Evolutionary conservation across 2,113 vertebrate genomes (phyloP).

Genomic region (Cariama cristata): DNA sequence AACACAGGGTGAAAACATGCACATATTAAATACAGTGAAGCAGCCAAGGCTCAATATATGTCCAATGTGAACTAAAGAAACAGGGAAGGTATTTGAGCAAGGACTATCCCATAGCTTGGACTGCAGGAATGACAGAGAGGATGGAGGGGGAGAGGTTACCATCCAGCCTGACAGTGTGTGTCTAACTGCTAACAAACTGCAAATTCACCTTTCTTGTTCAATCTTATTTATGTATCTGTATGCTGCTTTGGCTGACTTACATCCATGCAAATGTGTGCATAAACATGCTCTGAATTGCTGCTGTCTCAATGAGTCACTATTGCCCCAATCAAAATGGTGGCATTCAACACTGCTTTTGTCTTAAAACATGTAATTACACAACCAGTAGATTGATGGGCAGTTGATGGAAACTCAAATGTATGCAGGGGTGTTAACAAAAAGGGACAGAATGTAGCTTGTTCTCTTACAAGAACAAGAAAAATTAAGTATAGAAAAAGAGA

Average conservation of each 20-base stretch:
- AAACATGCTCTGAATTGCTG: not conserved
- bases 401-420: not conserved
- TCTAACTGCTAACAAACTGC: not conserved
- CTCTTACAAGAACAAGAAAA: not conserved
- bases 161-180: not conserved
- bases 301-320: constrained; percentile 40
- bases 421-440: constrained; percentile 17
- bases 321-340: constrained; percentile 11
- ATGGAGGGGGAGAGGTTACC: accelerated
- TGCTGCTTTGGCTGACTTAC: constrained; percentile 3
- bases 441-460: not conserved
- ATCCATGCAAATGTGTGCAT: not conserved
- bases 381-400: not conserved
- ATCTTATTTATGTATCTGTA: not conserved
- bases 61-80: not conserved
- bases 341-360: constrained; percentile 19
- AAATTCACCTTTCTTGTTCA: not conserved
- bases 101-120: not conserved
- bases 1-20: not conserved
- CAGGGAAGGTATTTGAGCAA: not conserved
- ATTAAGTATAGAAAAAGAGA: not conserved
- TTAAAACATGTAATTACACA: constrained; percentile 3
- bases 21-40: not conserved
- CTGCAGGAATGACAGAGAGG: not conserved
- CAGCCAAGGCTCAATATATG: not conserved